phyloP scores from a whole-genome alignment of 2,888 invertebrate genomes.

The Laothoe populi region DNA sequence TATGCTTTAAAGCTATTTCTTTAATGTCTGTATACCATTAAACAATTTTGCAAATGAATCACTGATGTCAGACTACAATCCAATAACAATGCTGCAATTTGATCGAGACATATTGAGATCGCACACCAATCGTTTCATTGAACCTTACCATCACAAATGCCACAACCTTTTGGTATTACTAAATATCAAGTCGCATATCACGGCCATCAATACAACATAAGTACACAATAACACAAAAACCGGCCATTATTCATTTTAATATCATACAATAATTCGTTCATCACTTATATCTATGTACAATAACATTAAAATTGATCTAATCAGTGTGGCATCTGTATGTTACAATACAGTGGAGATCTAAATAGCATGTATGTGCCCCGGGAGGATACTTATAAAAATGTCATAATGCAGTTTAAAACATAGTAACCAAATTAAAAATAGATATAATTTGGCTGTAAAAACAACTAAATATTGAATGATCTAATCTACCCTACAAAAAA shows the following conservation, averaged over 20 bases:
- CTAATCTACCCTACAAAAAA: too few relatives aligned
- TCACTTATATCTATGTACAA: conserved; percentile 15
- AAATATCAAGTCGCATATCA: not conserved
- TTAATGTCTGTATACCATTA: too few relatives aligned
- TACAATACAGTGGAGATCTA: conserved; percentile 11
- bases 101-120: not conserved
- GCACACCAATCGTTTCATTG: not conserved
- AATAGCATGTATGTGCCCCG: not conserved
- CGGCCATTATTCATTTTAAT: conserved; percentile 2
- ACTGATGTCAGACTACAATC: too few relatives aligned
- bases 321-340: not conserved
- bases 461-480: too few relatives aligned
- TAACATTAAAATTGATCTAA: conserved; percentile 23
- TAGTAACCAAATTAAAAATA: too few relatives aligned
- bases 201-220: not conserved
- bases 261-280: conserved; percentile 20
- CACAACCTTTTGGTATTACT: conserved; percentile 18
- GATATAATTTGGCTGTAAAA: not conserved
- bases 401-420: not conserved
- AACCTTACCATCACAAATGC: not conserved
- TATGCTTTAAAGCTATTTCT: too few relatives aligned
- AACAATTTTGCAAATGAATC: too few relatives aligned
- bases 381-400: not conserved
- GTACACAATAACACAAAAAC: conserved; percentile 11
- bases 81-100: too few relatives aligned